Evolutionary conservation across 2,888 invertebrate species (phyloP), one percentile per base, ranked within the genome.

Genomic region (Tetragonisca angustula): DNA sequence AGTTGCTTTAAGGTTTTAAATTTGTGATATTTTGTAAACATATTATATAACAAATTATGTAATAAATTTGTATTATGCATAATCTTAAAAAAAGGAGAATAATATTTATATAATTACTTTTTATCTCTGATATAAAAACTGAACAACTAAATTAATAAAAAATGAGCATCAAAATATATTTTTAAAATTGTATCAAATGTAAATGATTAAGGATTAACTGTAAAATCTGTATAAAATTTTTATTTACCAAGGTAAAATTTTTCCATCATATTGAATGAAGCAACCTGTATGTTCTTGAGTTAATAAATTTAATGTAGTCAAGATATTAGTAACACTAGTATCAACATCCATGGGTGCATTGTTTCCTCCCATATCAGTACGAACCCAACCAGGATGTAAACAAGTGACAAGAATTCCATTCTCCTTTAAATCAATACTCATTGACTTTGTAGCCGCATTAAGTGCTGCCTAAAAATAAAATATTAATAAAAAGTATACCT

Each of bases 301-400:
- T 11, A 98, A 95, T 3, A 95, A 95, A 61, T 94, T 92, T 65
- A 98, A 94, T 5, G 97, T 96, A 11, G 96, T 94, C 27, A 98
- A 94, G 80, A 98, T 96, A 27, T 95, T 95, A 0, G 92, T 92
- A 9, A 97, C 96, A 92, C 97, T 97, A 2, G 96, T 95, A 43
- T 97, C 96, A 2, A 97, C 95, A 74, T 97, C 96, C 54, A 98
- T 94, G 0, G 97, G 97, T 0, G 98, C 98, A 87, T 96, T 96
- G 61, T 95, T 94, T 6, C 98, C 98, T 6, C 98, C 98, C 97
- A 98, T 97, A 87, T 97, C 97, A 0, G 98, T 99, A 93, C 97
- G 96, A 13, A 98, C 98, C 98, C 98, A 98, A 3, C 98, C 98
- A 0, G 98, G 98, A 95, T 98, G 98, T 82, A 99, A 93, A 77